Percentiles rank a stretch among this genome's conserved stretches.
These are phyloP conservation scores for Zosterops lateralis DNA, from an alignment of 2,113 vertebrate genomes.

Conservation along the genomic window DNA sequence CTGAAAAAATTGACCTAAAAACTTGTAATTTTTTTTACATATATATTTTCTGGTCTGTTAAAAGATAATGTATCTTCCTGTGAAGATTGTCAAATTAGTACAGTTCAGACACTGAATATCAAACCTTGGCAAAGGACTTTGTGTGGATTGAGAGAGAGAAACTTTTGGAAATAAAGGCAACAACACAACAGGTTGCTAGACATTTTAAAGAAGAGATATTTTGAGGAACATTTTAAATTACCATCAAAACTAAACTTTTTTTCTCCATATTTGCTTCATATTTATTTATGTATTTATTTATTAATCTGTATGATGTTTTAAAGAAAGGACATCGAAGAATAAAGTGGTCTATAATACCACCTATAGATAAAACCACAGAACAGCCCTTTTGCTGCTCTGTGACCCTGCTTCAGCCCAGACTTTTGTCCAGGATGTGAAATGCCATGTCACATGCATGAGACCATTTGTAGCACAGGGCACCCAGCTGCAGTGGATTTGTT, in stretches of 20 bases:
- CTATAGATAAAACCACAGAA: constrained; percentile 48
- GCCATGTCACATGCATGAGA: background rate
- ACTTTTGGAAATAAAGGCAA: background rate
- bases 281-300: background rate
- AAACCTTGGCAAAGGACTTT: background rate
- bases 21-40: background rate
- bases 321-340: background rate
- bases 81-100: background rate
- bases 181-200: background rate
- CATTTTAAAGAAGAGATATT: background rate
- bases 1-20: background rate
- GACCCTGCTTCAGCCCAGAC: background rate
- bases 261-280: background rate
- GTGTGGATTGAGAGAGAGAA: background rate
- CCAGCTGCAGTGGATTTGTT: background rate
- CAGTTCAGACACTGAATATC: background rate
- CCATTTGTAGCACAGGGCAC: background rate
- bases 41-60: background rate
- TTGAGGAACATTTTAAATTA: background rate
- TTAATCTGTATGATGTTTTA: background rate
- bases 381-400: background rate
- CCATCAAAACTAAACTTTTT: background rate
- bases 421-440: background rate
- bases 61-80: background rate
- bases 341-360: constrained; percentile 35